A percentile compares a stretch with the other conserved stretches of the same genome.
Conservation (phyloP, 2,113 vertebrate species). For the Cricetomys ansorgei region DNA sequence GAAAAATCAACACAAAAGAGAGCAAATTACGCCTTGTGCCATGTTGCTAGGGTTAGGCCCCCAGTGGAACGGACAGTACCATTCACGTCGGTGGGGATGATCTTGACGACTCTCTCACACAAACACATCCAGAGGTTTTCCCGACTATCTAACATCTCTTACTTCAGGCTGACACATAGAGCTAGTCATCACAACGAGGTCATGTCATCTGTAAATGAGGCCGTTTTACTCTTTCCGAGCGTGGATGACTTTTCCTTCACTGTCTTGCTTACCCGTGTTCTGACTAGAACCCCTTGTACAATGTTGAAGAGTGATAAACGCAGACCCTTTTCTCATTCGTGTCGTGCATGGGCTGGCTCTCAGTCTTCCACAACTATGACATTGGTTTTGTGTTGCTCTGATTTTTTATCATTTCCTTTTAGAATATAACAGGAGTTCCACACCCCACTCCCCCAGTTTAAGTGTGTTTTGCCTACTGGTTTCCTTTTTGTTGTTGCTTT, state of each 20-base stretch:
- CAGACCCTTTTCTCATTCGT: not conserved
- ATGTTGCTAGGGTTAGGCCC: not conserved
- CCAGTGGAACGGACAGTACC: not conserved
- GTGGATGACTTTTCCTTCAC: not conserved
- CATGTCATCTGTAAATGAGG: not conserved
- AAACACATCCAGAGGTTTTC: not conserved
- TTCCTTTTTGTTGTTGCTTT: no score
- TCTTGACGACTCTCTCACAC: not conserved
- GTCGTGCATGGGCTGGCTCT: not conserved
- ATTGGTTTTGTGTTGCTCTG: not conserved
- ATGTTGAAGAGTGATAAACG: not conserved
- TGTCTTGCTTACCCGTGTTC: not conserved
- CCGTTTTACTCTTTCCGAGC: not conserved
- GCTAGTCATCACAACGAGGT: not conserved
- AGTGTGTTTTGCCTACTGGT: slow-evolving; percentile 34
- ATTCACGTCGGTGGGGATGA: not conserved
- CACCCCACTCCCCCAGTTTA: not conserved
- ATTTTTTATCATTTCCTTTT: not conserved
- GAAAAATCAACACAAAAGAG: not conserved
- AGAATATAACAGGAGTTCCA: not conserved
- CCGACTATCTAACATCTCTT: not conserved
- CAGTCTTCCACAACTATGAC: not conserved
- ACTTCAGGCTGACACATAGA: not conserved
- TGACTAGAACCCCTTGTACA: not conserved
- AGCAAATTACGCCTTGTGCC: not conserved